phyloP scores from a whole-genome alignment of 2,888 invertebrate species.

The Dasysyrphus tricinctus region DNA sequence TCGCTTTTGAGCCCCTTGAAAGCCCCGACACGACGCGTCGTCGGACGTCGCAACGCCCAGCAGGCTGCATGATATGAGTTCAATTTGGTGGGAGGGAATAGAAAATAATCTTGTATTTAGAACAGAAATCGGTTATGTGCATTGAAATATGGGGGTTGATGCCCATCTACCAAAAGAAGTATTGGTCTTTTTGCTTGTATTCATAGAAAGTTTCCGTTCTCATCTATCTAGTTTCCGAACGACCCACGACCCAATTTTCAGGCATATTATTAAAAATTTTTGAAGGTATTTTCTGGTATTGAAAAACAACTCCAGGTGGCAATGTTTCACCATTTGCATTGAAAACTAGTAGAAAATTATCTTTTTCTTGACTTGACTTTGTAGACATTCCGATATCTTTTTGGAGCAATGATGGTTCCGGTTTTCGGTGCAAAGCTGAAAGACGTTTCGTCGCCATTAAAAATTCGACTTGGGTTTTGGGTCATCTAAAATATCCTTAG shows the following conservation, averaged over 20 bases:
- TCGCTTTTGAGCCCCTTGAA: not conserved
- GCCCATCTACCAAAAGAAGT: not conserved
- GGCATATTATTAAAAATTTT: not conserved
- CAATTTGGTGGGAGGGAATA: not conserved
- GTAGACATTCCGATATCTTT: too few relatives aligned
- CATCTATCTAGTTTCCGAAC: not conserved
- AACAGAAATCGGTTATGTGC: not conserved
- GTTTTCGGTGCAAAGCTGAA: too few relatives aligned
- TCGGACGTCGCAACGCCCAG: too few relatives aligned
- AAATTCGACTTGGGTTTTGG: too few relatives aligned
- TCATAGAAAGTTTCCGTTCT: not conserved
- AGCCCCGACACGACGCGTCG: not conserved
- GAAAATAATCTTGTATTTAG: not conserved
- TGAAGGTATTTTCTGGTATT: not conserved
- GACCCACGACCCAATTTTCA: not conserved
- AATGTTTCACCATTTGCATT: not conserved
- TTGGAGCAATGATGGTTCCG: too few relatives aligned
- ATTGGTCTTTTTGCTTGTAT: not conserved
- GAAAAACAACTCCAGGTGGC: not conserved
- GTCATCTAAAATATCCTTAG: too few relatives aligned
- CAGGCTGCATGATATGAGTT: not conserved
- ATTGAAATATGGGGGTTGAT: not conserved
- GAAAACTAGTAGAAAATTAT: not conserved
- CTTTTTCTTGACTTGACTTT: not conserved
- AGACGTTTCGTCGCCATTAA: not conserved